Evolutionary conservation across 2,113 vertebrate genomes (phyloP), one percentile per base, ranked within the genome.

Genomic region (Cynoglossus semilaevis): DNA sequence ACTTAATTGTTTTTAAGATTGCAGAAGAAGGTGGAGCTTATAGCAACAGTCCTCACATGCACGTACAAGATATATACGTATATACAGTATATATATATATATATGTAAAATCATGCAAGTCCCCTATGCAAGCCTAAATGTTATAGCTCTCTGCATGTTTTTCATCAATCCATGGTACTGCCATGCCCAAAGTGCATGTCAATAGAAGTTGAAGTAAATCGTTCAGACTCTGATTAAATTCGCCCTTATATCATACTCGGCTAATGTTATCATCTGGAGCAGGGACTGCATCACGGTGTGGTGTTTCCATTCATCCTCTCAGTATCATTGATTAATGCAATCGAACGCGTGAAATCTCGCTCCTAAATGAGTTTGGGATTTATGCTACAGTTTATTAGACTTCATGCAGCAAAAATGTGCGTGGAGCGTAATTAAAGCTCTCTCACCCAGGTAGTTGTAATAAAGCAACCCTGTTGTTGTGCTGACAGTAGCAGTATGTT

Each of bases 291-390:
- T 78, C 79, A 72, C 15, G 7, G 63, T 62, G 72, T 66, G 43
- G 38, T 70, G 74, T 74, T 80, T 56, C 67, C 65, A 57, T 83
- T 59, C 58, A 70, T 54, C 18, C 77, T 60, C 66, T 60, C 66
- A 41, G 56, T 57, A 55, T 60, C 73, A 81, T 77, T 82, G 80
- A 83, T 85, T 87, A 83, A 82, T 63, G 71, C 64, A 76, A 85
- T 82, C 71, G 72, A 73, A 83, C 75, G 58, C 62, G 60, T 60
- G 13, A 58, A 59, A 38, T 82, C 68, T 70, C 17, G n/a, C 62
- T 58, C 47, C 51, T 75, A 85, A 88, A 89, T 80, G 80, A 84
- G 82, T 85, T 81, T 79, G 58, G 78, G 87, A 85, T 81, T 82
- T 82, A 81, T 72, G 78, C 73, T 82, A 15, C 40, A 69, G 60